These are phyloP conservation scores for Ichneumoninae sp. DNA, from an alignment of 2,888 invertebrate genomes.

Conservation along the genomic window DNA sequence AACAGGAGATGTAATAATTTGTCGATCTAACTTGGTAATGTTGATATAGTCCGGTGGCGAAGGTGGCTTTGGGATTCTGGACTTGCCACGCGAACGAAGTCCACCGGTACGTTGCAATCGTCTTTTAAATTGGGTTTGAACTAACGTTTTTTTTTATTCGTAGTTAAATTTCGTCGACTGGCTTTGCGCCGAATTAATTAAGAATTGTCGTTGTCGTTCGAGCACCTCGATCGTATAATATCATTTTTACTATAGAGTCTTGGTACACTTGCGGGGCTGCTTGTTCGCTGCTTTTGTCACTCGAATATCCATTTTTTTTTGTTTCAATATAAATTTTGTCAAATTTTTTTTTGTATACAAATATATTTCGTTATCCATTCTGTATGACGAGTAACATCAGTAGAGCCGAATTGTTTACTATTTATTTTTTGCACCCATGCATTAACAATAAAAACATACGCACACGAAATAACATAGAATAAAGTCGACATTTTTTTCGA, in stretches of 20 bases:
- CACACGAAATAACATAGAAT: conserved; percentile 38
- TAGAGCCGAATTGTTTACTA: conserved; percentile 82
- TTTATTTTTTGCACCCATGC: conserved; percentile 69
- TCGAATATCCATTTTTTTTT: conserved; percentile 24
- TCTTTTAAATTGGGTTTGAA: conserved; percentile 10
- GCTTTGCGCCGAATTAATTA: conserved; percentile 46
- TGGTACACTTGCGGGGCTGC: conserved; percentile 33
- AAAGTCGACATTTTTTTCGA: neutral
- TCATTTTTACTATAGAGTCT: conserved; percentile 2
- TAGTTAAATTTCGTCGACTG: conserved; percentile 56
- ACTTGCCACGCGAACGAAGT: conserved; percentile 82
- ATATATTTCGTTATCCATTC: conserved; percentile 87
- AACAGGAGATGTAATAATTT: conserved; percentile 33
- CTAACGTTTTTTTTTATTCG: conserved; percentile 38
- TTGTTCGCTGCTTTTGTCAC: conserved; percentile 27
- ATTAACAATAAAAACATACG: conserved; percentile 66
- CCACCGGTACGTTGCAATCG: conserved; percentile 81
- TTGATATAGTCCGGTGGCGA: conserved; percentile 83
- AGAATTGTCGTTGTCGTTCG: neutral
- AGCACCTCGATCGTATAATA: conserved; percentile 2
- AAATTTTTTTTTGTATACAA: conserved; percentile 43
- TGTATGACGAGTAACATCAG: conserved; percentile 86
- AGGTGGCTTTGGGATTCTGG: conserved; percentile 83
- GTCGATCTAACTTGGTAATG: conserved; percentile 77
- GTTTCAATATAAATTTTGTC: neutral